Evolutionary conservation across 2,888 invertebrate genomes (phyloP).

Genomic region (Aelia acuminata): DNA sequence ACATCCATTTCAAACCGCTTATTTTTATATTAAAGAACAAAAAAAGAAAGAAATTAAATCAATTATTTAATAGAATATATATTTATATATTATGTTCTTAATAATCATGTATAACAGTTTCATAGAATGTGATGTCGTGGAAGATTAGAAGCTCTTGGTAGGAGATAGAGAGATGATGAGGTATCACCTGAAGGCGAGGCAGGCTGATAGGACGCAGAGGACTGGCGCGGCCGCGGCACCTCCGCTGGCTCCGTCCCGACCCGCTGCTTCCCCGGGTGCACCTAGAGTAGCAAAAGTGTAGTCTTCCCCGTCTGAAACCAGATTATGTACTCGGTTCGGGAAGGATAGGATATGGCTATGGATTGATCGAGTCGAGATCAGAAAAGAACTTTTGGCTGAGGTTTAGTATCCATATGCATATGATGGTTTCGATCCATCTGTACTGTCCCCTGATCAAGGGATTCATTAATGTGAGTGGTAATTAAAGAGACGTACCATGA

Average conservation of each 20-base stretch:
- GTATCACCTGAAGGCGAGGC: constrained; percentile 22
- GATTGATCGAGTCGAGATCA: not conserved
- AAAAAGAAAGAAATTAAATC: not conserved
- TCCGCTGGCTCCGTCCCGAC: not conserved
- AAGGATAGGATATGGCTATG: not conserved
- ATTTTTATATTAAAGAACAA: not conserved
- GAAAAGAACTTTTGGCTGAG: no score
- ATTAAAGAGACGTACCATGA: no score
- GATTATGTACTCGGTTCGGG: not conserved
- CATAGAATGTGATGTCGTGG: not conserved
- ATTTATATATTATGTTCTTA: constrained; percentile 6
- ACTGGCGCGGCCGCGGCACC: not conserved
- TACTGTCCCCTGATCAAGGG: no score
- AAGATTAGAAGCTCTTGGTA: constrained; percentile 55
- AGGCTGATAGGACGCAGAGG: not conserved
- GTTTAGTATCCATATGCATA: no score
- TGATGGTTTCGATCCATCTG: no score
- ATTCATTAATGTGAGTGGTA: no score
- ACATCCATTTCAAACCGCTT: constrained; percentile 21
- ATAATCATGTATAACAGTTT: constrained; percentile 8
- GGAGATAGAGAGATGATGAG: constrained; percentile 22
- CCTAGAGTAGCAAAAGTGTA: constrained; percentile 63
- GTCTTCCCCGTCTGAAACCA: constrained; percentile 62
- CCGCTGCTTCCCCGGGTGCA: constrained; percentile 61
- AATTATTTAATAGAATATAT: not conserved